Conservation (phyloP, 2,113 vertebrate species). For the Megaleporinus macrocephalus region DNA sequence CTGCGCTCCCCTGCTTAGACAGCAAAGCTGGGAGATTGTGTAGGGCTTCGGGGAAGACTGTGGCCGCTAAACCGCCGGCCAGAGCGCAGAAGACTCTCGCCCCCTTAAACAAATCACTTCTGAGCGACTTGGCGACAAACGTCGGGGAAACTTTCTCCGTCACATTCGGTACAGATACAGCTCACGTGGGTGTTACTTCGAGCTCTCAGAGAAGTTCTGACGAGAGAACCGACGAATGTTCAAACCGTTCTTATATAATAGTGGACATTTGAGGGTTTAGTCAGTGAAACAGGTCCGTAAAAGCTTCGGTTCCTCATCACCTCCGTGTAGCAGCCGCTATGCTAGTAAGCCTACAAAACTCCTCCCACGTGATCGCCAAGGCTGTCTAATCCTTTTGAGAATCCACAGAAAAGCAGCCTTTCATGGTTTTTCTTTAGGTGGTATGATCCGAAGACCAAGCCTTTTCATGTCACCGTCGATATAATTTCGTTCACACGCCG, state of each 20-base stretch:
- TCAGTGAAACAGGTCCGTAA: background rate
- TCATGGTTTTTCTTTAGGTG: constrained; percentile 56
- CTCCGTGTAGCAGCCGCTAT: constrained; percentile 62
- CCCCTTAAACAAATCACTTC: background rate
- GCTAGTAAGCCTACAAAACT: constrained; percentile 60
- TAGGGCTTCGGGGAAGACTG: constrained; percentile 42
- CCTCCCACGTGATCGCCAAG: constrained; percentile 69
- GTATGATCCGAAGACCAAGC: constrained; percentile 46
- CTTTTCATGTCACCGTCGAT: constrained; percentile 45
- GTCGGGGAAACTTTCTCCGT: background rate
- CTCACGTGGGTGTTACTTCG: background rate
- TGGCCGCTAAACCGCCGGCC: constrained; percentile 38
- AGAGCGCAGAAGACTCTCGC: background rate
- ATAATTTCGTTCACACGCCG: constrained; percentile 26
- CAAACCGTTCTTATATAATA: background rate
- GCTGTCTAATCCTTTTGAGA: constrained; percentile 72
- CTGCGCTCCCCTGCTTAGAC: constrained; percentile 67
- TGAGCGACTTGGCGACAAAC: background rate
- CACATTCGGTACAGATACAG: too few species aligned
- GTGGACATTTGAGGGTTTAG: background rate
- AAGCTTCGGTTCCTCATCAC: constrained; percentile 24
- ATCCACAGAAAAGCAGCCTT: constrained; percentile 63
- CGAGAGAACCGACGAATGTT: background rate
- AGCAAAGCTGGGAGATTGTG: constrained; percentile 62
- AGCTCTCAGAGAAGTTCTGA: background rate